Percentiles rank a stretch among this genome's conserved stretches.
Conservation (phyloP, 2,888 invertebrate genomes). For the Chrysina gloriosa region DNA sequence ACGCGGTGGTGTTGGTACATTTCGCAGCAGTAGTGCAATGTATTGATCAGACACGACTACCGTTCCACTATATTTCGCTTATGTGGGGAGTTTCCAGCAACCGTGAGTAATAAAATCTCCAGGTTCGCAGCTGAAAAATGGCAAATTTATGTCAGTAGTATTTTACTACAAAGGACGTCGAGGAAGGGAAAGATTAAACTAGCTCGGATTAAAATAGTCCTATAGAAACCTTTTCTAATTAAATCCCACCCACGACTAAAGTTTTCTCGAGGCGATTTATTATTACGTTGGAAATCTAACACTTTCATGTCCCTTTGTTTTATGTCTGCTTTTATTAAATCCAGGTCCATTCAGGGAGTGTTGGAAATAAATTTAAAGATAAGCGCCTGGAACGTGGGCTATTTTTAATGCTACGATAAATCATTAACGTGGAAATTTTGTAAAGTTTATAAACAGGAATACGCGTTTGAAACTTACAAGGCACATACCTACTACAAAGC, state of each 20-base stretch:
- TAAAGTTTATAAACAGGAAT: too few relatives aligned
- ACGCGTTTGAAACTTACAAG: too few relatives aligned
- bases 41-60: constrained; percentile 25
- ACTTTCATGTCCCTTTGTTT: too few relatives aligned
- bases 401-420: too few relatives aligned
- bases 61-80: neutral
- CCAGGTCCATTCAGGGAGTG: neutral
- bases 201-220: too few relatives aligned
- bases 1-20: constrained; percentile 10
- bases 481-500: too few relatives aligned
- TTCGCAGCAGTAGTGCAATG: constrained; percentile 2
- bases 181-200: neutral
- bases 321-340: neutral
- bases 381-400: too few relatives aligned
- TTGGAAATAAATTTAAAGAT: neutral
- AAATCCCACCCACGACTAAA: neutral
- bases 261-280: too few relatives aligned
- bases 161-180: neutral
- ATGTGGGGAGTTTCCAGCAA: neutral
- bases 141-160: neutral
- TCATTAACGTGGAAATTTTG: too few relatives aligned
- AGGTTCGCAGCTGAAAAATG: neutral
- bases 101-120: neutral
- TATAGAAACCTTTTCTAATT: neutral
- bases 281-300: too few relatives aligned